These are phyloP conservation scores for Umimayanthus chanpuru DNA, from an alignment of 92 coral and sea anemone species.

Conservation along the genomic window DNA sequence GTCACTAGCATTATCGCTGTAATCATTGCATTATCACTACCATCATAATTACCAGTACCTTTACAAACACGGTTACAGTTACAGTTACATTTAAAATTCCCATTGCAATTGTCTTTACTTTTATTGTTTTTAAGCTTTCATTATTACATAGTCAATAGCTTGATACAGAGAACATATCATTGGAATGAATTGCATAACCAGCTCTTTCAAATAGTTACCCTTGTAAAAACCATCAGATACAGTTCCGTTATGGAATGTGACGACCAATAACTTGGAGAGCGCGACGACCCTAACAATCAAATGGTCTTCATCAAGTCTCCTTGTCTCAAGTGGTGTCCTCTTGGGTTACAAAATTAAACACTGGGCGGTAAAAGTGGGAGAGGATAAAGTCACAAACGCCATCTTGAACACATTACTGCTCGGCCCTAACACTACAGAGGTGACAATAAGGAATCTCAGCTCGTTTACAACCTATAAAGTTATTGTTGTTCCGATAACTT, in stretches of 20 bases:
- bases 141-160: no score
- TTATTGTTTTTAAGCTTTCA: no score
- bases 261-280: not conserved
- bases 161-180: no score
- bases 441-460: conserved; percentile 43
- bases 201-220: no score
- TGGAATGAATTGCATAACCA: no score
- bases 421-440: conserved; percentile 47
- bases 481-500: conserved; percentile 49
- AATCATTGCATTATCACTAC: no score
- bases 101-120: no score
- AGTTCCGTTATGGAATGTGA: not conserved
- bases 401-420: conserved; percentile 40
- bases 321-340: conserved; percentile 29
- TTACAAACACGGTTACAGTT: no score
- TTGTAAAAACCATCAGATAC: not conserved
- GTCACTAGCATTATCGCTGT: no score
- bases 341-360: conserved; percentile 62
- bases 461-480: conserved; percentile 57
- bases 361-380: conserved; percentile 34
- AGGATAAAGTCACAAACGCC: conserved; percentile 42
- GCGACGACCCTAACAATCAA: not conserved
- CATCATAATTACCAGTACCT: no score
- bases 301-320: conserved; percentile 10
- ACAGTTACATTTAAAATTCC: no score